A percentile compares a stretch with the other conserved stretches of the same genome.
Conservation (phyloP, 2,113 vertebrate genomes). For the Entomyzon cyanotis region DNA sequence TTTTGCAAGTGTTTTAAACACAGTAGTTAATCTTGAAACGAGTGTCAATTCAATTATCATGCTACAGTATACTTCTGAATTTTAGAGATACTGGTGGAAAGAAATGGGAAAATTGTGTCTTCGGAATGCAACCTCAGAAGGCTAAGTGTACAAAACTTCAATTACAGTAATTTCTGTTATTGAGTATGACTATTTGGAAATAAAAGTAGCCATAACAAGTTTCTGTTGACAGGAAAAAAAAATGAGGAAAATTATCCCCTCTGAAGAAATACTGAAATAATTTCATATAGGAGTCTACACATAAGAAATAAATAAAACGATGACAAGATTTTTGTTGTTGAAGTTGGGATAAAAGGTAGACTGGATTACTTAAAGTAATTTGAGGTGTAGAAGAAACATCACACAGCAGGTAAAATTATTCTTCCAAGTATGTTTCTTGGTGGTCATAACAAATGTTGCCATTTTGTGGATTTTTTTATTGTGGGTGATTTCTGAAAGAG, state of each 20-base stretch:
- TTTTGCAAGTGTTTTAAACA: constrained; percentile 28
- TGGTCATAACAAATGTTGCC: not conserved
- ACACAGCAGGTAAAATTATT: not conserved
- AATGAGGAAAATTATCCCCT: not conserved
- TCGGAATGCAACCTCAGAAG: constrained; percentile 29
- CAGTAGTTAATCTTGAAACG: constrained; percentile 36
- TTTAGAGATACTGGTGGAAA: constrained; percentile 5
- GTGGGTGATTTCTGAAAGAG: not conserved
- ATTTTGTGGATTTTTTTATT: not conserved
- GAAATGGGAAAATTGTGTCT: not conserved
- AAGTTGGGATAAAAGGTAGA: not conserved
- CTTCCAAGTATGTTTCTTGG: not conserved
- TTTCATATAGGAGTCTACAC: not conserved
- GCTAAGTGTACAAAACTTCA: constrained; percentile 15
- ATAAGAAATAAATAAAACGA: not conserved
- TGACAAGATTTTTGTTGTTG: not conserved
- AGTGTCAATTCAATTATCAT: not conserved
- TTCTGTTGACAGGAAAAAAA: not conserved
- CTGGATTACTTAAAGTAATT: not conserved
- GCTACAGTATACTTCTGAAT: not conserved
- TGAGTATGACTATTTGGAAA: constrained; percentile 4
- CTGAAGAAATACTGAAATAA: not conserved
- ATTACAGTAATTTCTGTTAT: constrained; percentile 38
- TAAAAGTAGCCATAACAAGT: not conserved
- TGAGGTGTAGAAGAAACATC: not conserved